Evolutionary conservation across 92 coral and sea anemone genomes (phyloP), one percentile per base, ranked within the genome.

Genomic region (Porites lobata): DNA sequence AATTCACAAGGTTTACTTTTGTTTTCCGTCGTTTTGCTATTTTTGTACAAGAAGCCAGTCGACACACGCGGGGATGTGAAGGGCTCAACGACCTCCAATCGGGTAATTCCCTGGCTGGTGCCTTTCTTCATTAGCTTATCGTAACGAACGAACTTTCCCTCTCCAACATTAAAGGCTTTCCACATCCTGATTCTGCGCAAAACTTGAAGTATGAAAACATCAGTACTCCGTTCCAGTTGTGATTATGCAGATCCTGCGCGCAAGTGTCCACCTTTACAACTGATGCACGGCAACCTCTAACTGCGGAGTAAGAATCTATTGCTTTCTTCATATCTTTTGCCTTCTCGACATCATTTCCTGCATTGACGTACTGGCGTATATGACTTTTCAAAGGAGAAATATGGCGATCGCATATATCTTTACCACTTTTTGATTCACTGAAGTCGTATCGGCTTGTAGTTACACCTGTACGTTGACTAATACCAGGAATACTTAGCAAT

Each of bases 331-430:
- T 79, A 15, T 32, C 51, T 24, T 75, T 64, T 50, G 85, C 85
- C 3, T 43, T 80, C 56, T 50, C 85, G 58, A n/a, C 76, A 32
- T 80, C 73, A 51, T 80, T 75, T 26, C 76, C 85, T 65, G 43
- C 85, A 75, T 80, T 80, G 73, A 80, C 85, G 43, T 24, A 80
- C 75, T 80, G 85, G 58, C 75, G 85, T 51, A 50, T 80, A 32
- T 43, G 76, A 53, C 85, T 65, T 29, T 80, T 47, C 65, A 80
- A 65, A 61, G 76, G 85, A 29, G 85, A 80, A 13, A 80, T 80
- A 75, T 80, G 85, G 47, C 75, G 73, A 19, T 50, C 76, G 73
- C 75, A 80, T 59, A 80, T 67, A 18, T 80, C 85, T 53, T 80
- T 80, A 22, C 85, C 85, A 50, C 51, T 62, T 76, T 80, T 80